A percentile compares a stretch with the other conserved stretches of the same genome.
Evolutionary conservation across 37 sponge, comb jelly and placozoan genomes (phyloP).

Genomic region (Beroe ovata): DNA sequence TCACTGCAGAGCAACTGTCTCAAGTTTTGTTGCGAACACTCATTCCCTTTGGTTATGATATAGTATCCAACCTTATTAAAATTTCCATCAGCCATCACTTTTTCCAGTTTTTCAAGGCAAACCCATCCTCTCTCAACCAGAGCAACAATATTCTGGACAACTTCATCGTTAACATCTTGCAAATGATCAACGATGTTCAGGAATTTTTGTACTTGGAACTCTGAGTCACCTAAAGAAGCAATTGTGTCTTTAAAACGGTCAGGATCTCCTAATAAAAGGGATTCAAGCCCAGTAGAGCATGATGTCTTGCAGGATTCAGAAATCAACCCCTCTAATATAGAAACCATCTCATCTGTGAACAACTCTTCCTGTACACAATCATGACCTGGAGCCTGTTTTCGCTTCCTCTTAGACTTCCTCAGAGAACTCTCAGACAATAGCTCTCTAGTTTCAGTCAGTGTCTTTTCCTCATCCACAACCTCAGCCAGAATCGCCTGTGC

Average conservation of each 20-base stretch:
- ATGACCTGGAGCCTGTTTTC: not conserved
- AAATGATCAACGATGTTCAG: not conserved
- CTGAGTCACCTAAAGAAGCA: not conserved
- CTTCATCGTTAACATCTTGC: not conserved
- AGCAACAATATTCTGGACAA: not conserved
- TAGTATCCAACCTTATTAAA: not conserved
- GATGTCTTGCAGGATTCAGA: not conserved
- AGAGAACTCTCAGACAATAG: not conserved
- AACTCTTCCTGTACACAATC: not conserved
- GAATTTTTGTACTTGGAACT: not conserved
- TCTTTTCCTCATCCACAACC: not conserved
- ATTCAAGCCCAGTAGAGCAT: not conserved
- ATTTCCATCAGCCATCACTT: not conserved
- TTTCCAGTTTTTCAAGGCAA: not conserved
- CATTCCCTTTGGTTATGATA: not conserved
- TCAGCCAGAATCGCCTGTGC: not conserved
- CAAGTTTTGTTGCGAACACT: not conserved
- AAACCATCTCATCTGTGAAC: not conserved
- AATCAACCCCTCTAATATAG: not conserved
- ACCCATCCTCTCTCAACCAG: not conserved
- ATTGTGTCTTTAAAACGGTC: not conserved
- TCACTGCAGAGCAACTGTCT: not conserved
- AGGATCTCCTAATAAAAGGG: not conserved
- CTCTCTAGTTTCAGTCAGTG: not conserved
- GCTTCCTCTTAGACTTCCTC: conserved; percentile 1